A percentile compares a stretch with the other conserved stretches of the same genome.
These are phyloP conservation scores for Polymixis lichenea DNA, from an alignment of 2,888 invertebrate genomes.

Conservation along the genomic window DNA sequence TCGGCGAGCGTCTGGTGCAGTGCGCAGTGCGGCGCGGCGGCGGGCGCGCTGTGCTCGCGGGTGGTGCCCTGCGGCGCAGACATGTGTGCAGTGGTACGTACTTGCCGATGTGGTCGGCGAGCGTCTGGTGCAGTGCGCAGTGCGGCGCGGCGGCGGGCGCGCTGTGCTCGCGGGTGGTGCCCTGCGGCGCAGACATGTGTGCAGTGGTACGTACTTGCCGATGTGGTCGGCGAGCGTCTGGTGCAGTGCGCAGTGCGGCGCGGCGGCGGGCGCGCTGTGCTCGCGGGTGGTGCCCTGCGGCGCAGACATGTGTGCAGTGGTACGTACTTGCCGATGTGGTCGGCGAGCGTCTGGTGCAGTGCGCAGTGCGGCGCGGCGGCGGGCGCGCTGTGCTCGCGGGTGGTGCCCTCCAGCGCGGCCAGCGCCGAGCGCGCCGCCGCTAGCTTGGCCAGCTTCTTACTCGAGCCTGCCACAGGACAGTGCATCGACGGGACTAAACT, in stretches of 20 bases:
- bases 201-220: not conserved
- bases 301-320: not conserved
- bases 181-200: not conserved
- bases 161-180: too few relatives aligned
- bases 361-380: slow-evolving; percentile 53
- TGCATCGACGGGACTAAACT: not conserved
- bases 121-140: too few relatives aligned
- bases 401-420: slow-evolving; percentile 87
- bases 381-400: slow-evolving; percentile 60
- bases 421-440: slow-evolving; percentile 96
- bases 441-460: slow-evolving; percentile 97
- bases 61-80: too few relatives aligned
- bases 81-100: too few relatives aligned
- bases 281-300: too few relatives aligned
- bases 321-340: slow-evolving; percentile 91
- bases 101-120: too few relatives aligned
- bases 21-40: too few relatives aligned
- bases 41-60: too few relatives aligned
- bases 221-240: not conserved
- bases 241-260: too few relatives aligned
- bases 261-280: too few relatives aligned
- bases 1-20: too few relatives aligned
- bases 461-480: slow-evolving; percentile 91
- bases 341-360: slow-evolving; percentile 94
- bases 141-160: too few relatives aligned